These are phyloP conservation scores for Orchesellides sinensis DNA, from an alignment of 2,888 invertebrate genomes.

Conservation along the genomic window DNA sequence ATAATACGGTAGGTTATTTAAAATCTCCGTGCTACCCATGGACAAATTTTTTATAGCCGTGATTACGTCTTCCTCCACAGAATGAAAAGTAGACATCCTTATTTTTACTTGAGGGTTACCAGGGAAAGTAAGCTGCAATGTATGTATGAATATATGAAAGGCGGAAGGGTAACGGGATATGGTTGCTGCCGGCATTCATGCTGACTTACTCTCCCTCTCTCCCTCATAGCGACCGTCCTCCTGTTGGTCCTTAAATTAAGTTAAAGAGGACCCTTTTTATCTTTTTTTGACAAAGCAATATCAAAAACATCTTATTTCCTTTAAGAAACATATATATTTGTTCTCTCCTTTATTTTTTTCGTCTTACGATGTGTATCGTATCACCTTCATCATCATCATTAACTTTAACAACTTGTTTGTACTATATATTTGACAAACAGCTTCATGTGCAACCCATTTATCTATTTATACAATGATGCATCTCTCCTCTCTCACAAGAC, in stretches of 20 bases:
- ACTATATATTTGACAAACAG: conserved; percentile 57
- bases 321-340: conserved; percentile 29
- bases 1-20: too few relatives aligned
- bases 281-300: not conserved
- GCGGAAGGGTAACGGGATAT: conserved; percentile 64
- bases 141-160: too few relatives aligned
- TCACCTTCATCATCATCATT: conserved; percentile 56
- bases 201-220: conserved; percentile 57
- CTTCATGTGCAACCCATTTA: conserved; percentile 51
- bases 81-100: conserved; percentile 44
- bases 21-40: too few relatives aligned
- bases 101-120: conserved; percentile 36
- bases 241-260: conserved; percentile 51
- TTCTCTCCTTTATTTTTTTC: not conserved
- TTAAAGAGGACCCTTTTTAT: conserved; percentile 27
- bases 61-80: conserved; percentile 41
- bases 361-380: conserved; percentile 2
- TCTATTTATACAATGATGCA: conserved; percentile 29
- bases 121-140: conserved; percentile 46
- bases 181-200: conserved; percentile 51
- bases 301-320: conserved; percentile 14
- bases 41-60: conserved; percentile 3
- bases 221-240: conserved; percentile 44
- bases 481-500: conserved; percentile 42
- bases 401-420: conserved; percentile 49